Evolutionary conservation across 2,113 vertebrate species (phyloP).

Genomic region (Paradoxurus hermaphroditus): DNA sequence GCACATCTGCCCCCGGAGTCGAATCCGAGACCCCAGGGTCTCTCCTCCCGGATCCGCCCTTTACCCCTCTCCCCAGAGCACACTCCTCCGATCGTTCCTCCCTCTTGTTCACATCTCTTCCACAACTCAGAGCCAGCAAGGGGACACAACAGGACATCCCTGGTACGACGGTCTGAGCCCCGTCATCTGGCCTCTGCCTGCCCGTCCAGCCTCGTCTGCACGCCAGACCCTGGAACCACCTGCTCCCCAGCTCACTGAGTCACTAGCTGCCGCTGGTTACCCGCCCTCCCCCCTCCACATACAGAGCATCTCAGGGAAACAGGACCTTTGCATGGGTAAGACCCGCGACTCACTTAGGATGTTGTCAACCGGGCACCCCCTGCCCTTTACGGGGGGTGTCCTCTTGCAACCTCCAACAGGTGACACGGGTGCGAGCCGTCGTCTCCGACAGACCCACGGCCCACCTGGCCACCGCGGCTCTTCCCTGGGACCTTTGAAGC

Average conservation of each 20-base stretch:
- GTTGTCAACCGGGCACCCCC: neutral
- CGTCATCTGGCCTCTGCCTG: neutral
- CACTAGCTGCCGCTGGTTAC: neutral
- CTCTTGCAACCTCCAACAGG: neutral
- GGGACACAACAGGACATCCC: neutral
- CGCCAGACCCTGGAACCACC: accelerated
- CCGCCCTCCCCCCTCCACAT: neutral
- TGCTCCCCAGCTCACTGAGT: neutral
- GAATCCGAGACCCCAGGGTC: accelerated
- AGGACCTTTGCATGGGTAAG: no score
- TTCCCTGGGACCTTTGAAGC: neutral
- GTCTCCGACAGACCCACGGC: neutral
- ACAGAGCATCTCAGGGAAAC: no score
- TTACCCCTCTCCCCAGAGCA: neutral
- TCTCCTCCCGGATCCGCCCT: neutral
- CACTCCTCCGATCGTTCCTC: neutral
- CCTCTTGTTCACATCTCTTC: neutral
- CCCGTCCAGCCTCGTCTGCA: neutral
- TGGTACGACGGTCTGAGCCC: neutral
- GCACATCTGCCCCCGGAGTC: neutral
- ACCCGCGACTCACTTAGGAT: no score
- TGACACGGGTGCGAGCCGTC: neutral
- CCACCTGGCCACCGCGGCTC: neutral
- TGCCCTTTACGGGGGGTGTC: neutral
- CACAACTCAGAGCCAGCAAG: neutral